These are phyloP conservation scores for Holcopasites calliopsidis DNA, from an alignment of 1,140 invertebrate species.

Conservation along the genomic window DNA sequence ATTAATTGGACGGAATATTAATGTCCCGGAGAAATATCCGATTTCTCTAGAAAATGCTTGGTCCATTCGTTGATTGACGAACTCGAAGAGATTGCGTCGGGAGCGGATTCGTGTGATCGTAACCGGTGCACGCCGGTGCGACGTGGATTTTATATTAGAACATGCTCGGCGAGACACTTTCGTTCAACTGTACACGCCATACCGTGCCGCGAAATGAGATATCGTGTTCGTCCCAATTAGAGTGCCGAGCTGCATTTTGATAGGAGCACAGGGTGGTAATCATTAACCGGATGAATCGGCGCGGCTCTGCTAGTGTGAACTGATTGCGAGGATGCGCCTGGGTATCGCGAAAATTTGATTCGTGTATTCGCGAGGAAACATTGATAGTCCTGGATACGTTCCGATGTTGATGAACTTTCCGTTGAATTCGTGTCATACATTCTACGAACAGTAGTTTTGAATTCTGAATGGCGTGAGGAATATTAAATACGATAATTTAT, in stretches of 20 bases:
- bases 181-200: conserved; percentile 18
- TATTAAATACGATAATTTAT: no score
- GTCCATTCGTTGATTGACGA: background rate
- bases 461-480: no score
- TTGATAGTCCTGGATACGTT: no score
- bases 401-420: no score
- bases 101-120: background rate
- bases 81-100: background rate
- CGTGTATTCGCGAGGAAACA: background rate
- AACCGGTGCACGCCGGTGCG: background rate
- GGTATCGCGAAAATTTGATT: background rate
- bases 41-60: background rate
- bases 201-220: conserved; percentile 4
- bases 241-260: background rate
- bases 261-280: background rate
- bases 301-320: background rate
- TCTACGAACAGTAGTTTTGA: no score
- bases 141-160: background rate
- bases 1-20: no score
- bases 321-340: background rate
- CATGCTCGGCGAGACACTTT: conserved; percentile 9
- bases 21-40: background rate
- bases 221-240: conserved; percentile 1
- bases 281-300: background rate
- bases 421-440: no score